Evolutionary conservation across 2,888 invertebrate genomes (phyloP), one percentile per base, ranked within the genome.

Genomic region (Hydriomena furcata): DNA sequence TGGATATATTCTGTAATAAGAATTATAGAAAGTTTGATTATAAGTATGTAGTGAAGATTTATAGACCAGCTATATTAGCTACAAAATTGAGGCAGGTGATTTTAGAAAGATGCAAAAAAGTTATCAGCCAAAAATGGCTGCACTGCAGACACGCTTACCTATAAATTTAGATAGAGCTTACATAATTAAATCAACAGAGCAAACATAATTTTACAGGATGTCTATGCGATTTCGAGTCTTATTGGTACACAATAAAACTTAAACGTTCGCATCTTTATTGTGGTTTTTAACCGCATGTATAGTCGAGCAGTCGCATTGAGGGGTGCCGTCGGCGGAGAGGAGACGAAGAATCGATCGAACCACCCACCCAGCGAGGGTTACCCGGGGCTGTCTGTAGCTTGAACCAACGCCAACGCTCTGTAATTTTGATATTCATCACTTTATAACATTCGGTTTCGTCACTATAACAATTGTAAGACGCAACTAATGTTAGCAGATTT

Each of bases 331-430:
- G n/a, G n/a, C n/a, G 43, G 43, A 35, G 58, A 56, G 47, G 55
- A 37, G 49, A 42, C 7, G 12, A 31, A 51, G 63, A 55, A 74
- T 74, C 75, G 76, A 76, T 73, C 71, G 66, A 51, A 38, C 31
- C 27, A 24, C 17, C 31, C 27, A 24, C 17, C 41, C 27, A 23
- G 11, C 43, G 11, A 48, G 28, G 41, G 41, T 24, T 53, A 36
- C 23, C 36, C 21, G 30, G 44, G 37, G 17, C 7, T 37, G 28
- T 32, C 37, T 48, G 21, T 17, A 28, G 38, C 27, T 8, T 23
- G 34, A 35, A 21, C 21, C 5, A 35, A 44, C 13, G 12, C 21
- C 5, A 35, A 44, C 13, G 12, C 28, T 41, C 41, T n/a, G 30
- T 24, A 41, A 41, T 31, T 41, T 31, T 21, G 21, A 6, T 23